Conservation (phyloP, 2,113 vertebrate genomes). For the Ciconia stormi region DNA sequence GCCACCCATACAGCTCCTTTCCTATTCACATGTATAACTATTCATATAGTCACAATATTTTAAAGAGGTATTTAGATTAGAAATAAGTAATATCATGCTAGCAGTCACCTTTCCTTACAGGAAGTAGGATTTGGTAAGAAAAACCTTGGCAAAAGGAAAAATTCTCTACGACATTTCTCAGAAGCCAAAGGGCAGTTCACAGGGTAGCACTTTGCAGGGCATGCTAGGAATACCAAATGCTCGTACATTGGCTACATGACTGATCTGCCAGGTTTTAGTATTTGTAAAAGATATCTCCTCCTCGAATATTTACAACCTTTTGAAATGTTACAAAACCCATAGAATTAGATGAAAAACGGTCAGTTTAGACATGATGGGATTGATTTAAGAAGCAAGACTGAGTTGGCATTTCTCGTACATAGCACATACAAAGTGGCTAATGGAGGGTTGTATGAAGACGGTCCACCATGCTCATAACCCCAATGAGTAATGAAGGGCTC, state of each 20-base stretch:
- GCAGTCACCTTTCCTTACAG: background rate
- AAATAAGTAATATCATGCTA: background rate
- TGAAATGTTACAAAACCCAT: background rate
- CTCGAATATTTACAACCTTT: background rate
- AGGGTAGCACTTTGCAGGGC: background rate
- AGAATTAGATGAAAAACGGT: background rate
- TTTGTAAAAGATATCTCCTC: background rate
- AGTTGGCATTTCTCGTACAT: accelerated
- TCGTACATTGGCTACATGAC: accelerated
- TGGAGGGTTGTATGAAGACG: background rate
- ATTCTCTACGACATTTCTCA: background rate
- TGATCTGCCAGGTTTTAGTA: background rate
- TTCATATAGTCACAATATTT: background rate
- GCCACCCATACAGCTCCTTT: background rate
- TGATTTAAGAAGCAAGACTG: background rate
- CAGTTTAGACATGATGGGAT: background rate
- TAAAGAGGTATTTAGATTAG: background rate
- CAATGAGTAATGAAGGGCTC: accelerated
- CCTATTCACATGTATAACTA: background rate
- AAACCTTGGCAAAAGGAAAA: background rate
- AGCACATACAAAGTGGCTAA: background rate
- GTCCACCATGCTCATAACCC: background rate
- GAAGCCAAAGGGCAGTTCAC: background rate
- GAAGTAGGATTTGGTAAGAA: background rate
- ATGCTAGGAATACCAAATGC: background rate